These are phyloP conservation scores for Pseudorectes ferrugineus DNA, from an alignment of 2,113 vertebrate species.

Conservation along the genomic window DNA sequence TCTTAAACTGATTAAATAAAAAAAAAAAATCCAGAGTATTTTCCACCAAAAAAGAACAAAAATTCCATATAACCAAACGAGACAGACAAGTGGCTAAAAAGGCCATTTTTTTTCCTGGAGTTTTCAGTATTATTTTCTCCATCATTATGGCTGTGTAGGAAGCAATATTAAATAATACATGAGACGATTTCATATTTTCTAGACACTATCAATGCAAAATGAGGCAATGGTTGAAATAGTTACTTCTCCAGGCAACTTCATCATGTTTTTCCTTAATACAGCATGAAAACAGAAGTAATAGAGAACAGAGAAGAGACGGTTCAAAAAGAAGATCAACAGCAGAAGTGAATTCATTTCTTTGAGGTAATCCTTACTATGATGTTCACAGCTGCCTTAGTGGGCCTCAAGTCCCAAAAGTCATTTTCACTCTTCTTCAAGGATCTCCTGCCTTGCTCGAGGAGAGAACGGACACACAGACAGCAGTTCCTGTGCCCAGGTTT, in stretches of 20 bases:
- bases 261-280: neutral
- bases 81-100: conserved; percentile 15
- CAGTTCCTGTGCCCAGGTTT: neutral
- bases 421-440: neutral
- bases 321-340: conserved; percentile 41
- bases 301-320: neutral
- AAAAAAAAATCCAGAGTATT: neutral
- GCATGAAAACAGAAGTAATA: neutral
- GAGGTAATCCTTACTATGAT: conserved; percentile 64
- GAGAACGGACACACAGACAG: neutral
- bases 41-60: neutral
- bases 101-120: neutral
- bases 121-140: neutral
- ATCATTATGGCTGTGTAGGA: conserved; percentile 33
- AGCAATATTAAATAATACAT: neutral
- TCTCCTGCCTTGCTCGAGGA: neutral
- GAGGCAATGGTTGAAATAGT: neutral
- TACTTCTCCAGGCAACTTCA: conserved; percentile 1
- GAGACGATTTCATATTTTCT: neutral
- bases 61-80: neutral
- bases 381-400: conserved; percentile 25
- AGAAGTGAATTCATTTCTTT: conserved; percentile 47
- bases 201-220: neutral
- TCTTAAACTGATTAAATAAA: neutral
- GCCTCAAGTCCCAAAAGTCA: neutral